phyloP scores from a whole-genome alignment of 2,113 vertebrate genomes.

The Sclerurus mexicanus region DNA sequence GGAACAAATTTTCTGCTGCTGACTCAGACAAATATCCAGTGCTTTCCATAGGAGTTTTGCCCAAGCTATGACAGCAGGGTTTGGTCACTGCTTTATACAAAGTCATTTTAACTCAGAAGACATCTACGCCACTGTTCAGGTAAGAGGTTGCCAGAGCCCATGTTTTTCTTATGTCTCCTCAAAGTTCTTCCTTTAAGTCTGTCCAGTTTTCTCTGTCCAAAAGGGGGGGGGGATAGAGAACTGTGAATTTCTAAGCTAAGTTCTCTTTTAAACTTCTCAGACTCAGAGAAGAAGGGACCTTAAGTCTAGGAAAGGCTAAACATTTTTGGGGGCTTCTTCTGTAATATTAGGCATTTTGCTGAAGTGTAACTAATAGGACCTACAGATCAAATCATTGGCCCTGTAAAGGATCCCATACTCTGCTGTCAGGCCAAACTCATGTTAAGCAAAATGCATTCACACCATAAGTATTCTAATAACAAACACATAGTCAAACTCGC shows the following conservation, averaged over 20 bases:
- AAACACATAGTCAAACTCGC: background rate
- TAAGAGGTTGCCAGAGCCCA: background rate
- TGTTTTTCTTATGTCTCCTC: background rate
- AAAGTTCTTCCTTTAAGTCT: background rate
- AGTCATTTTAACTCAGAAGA: background rate
- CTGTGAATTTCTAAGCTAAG: background rate
- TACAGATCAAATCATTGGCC: background rate
- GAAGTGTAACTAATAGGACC: background rate
- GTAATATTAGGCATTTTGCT: background rate
- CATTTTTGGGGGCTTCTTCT: background rate
- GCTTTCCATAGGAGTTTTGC: background rate
- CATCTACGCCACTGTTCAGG: background rate
- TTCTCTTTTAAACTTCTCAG: background rate
- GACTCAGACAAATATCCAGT: background rate
- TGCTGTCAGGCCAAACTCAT: background rate
- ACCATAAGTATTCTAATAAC: background rate
- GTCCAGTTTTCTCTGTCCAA: background rate
- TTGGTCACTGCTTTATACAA: background rate
- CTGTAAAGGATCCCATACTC: background rate
- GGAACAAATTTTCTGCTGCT: conserved; percentile 20
- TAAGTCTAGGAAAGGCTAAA: background rate
- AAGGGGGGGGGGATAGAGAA: background rate
- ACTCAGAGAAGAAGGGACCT: background rate
- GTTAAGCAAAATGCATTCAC: background rate
- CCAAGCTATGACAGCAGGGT: background rate